phyloP scores from a whole-genome alignment of 2,888 invertebrate species.

The Lasioglossum pauxillum region DNA sequence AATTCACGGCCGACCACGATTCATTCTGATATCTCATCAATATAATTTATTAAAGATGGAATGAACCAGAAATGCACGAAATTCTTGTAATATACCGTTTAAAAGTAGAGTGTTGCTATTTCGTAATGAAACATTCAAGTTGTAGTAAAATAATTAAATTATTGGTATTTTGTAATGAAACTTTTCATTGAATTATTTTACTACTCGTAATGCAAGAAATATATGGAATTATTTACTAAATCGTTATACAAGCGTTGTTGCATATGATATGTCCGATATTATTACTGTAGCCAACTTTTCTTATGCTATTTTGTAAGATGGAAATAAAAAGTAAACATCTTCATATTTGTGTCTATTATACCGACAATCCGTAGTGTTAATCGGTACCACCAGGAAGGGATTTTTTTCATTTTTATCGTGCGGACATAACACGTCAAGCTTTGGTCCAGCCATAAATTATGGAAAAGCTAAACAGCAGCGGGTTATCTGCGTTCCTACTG shows the following conservation, averaged over 20 bases:
- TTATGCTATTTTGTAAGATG: not conserved
- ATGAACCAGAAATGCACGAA: not conserved
- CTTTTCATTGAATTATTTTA: not conserved
- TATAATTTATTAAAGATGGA: not conserved
- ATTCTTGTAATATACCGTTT: not conserved
- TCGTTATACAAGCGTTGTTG: not conserved
- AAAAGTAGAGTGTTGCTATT: not conserved
- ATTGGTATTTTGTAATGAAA: not conserved
- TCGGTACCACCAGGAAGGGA: not conserved
- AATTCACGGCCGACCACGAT: not conserved
- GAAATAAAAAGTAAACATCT: not conserved
- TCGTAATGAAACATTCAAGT: not conserved
- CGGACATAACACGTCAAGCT: not conserved
- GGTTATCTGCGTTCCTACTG: not conserved
- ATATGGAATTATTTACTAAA: not conserved
- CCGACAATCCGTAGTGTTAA: not conserved
- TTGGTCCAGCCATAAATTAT: not conserved
- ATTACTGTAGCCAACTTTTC: not conserved
- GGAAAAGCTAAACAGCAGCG: not conserved
- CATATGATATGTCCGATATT: too few relatives aligned
- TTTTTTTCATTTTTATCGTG: not conserved
- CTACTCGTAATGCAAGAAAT: not conserved
- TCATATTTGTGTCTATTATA: not conserved
- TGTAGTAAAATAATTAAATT: not conserved
- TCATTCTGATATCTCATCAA: not conserved